These are phyloP conservation scores for Anoplius nigerrimus DNA, from an alignment of 2,888 invertebrate species.

Conservation along the genomic window DNA sequence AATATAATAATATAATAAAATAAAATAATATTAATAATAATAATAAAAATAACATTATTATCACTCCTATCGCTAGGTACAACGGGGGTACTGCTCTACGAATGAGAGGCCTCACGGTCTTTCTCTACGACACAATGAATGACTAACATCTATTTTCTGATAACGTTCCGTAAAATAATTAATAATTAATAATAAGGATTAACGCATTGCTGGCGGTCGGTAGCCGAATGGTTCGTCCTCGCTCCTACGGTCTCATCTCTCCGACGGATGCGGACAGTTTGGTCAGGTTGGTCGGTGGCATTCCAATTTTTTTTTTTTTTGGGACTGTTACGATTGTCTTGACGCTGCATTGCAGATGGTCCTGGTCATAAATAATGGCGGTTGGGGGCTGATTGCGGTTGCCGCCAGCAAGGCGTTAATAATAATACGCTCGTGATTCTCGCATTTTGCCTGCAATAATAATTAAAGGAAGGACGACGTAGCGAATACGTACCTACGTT, in stretches of 20 bases:
- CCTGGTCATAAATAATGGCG: too few relatives aligned
- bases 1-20: slow-evolving; percentile 35
- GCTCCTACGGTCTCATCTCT: not conserved
- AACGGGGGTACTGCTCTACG: slow-evolving; percentile 57
- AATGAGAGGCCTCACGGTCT: slow-evolving; percentile 34
- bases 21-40: slow-evolving; percentile 44
- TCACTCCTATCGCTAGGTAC: slow-evolving; percentile 71
- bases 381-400: too few relatives aligned
- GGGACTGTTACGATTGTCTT: too few relatives aligned
- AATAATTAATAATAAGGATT: slow-evolving; percentile 69
- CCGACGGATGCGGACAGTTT: too few relatives aligned
- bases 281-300: too few relatives aligned
- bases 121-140: slow-evolving; percentile 46
- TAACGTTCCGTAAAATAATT: slow-evolving; percentile 59
- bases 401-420: slow-evolving; percentile 35
- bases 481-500: slow-evolving; percentile 58
- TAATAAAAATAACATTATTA: slow-evolving; percentile 68
- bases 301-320: too few relatives aligned
- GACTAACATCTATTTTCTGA: slow-evolving; percentile 58
- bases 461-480: slow-evolving; percentile 44
- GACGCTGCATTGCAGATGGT: too few relatives aligned
- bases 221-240: not conserved
- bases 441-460: slow-evolving; percentile 46
- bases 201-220: slow-evolving; percentile 49
- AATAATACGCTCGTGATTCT: slow-evolving; percentile 55